Base-by-base conservation (phyloP, 1,140 invertebrate species). In the Papilio xuthus region DNA sequence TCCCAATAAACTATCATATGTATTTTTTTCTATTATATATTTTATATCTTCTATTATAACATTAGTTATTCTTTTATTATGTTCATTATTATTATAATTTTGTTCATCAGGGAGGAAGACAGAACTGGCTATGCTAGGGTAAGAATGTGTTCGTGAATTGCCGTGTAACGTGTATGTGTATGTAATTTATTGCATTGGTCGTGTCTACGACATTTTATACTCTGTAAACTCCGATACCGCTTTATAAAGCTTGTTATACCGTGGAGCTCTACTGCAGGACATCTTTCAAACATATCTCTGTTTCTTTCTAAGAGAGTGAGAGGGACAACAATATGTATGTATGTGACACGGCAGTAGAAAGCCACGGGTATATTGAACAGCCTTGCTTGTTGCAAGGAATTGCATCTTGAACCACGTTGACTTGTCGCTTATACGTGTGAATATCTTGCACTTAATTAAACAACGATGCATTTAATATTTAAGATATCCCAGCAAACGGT, bases 101-200 rank as follows among this genome's bases (percentile, higher is more conserved):
- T 89, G 92, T 93, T 94, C 89, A 94, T 94, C 91, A 93, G 93
- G 91, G 94, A 94, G 92, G 92, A 94, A 91, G 93, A 93, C 90
- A 93, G 92, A 87, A 92, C 88, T 85, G 92, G 92, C 90, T 94
- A 91, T 94, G 91, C 86, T 92, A 93, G 93, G 92, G 92, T 92
- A 94, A 92, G 93, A 92, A 78, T 87, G 90, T 91, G 90, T 93
- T 92, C 82, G 79, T 92, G 90, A 88, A 85, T 88, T 91, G 89
- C 85, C 88, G 86, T 92, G 90, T 92, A 88, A 85, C 88, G 86
- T 92, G 90, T 92, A 88, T 90, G 88, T 87, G 79, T 85, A 87
- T 89, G 85, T 81, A 81, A 85, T 87, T 86, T 89, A 86, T 84
- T 89, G 86, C 88, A 89, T 85, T 84, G 82, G 80, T 74, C 76